Base-by-base conservation (phyloP, 2,888 invertebrate species). In the Chrysotoxum bicinctum region DNA sequence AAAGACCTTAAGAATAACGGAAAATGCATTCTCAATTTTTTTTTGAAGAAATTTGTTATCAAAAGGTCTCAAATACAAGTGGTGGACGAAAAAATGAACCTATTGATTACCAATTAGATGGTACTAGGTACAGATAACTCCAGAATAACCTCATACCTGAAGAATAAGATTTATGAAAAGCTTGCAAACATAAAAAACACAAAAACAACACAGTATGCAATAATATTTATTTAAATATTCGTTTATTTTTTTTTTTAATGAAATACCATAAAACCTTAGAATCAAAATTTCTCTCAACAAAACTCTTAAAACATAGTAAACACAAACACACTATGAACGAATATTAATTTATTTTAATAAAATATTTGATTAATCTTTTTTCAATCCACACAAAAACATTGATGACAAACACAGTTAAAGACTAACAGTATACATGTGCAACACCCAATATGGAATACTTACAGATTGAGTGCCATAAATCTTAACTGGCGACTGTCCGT, bases 381-480 rank as follows among this genome's bases (percentile, higher is more conserved):
- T 23, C 9, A 35, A 73, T 14, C 10, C 14, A 45, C 54, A 64
- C 32, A 40, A 62, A 14, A 30, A 58, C 16, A 45, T 19, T 35
- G 14, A 68, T 66, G 60, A 56, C 70, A 64, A 56, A 64, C 37
- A 81, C 72, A 77, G 45, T 48, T 64, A 35, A 26, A 26, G 56
- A 23, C 14, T 32, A 30, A 70, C 14, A 14, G 37, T 54, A 54
- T 76, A 58, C 35, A 77, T 43, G 50, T 73, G 76, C 5, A 88
- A 87, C 50, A 88, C 68, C 88, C 88, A 88, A 50, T 87, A 79
- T 9, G 89, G 89, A 75, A 87, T 88, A 91, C 92, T 92, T 90
- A 92, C 92, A 78, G 91, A 89, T 88, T 91, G 89, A 37, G 87
- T 87, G 21, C 90, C 88, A 37, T 90, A 91, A 30, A 92, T 89